Conservation (phyloP, 2,797 vertebrate genomes). For the Phyllotis vaccarum region DNA sequence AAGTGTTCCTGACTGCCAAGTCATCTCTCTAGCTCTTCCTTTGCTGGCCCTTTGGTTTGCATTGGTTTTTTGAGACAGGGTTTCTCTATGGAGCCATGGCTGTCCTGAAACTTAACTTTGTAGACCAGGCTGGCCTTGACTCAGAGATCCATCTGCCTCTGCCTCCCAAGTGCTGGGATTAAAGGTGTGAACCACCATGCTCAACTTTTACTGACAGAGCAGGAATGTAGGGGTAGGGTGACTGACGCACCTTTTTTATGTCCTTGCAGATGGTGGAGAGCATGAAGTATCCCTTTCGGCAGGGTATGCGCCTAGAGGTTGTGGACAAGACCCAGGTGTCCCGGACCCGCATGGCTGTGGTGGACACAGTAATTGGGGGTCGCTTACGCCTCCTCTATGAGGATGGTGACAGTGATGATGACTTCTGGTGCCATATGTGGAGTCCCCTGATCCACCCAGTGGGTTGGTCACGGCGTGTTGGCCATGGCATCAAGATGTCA, state of each 20-base stretch:
- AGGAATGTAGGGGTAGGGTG: rapidly evolving
- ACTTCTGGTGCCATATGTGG: conserved; percentile 98
- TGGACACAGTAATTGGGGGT: conserved; percentile 93
- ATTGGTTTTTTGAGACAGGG: not conserved
- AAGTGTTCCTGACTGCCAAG: not conserved
- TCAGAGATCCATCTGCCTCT: not conserved
- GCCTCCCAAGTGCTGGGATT: not conserved
- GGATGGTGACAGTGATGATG: conserved; percentile 90
- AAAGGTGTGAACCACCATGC: rapidly evolving
- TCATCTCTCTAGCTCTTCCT: not conserved
- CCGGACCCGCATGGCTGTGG: conserved; percentile 92
- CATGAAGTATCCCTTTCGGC: conserved; percentile 92
- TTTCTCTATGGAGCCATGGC: not conserved
- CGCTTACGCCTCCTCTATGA: conserved; percentile 94
- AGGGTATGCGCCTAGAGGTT: conserved; percentile 95
- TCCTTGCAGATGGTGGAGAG: conserved; percentile 92
- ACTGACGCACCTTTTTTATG: not conserved
- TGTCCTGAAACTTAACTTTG: not conserved
- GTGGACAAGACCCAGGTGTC: conserved; percentile 95
- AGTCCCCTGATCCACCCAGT: conserved; percentile 96
- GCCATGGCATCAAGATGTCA: conserved; percentile 92
- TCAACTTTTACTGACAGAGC: not conserved
- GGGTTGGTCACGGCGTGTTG: conserved; percentile 96
- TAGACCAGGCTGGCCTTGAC: not conserved
- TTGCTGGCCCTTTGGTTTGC: not conserved